Conservation (phyloP, 2,113 vertebrate genomes). For the Channa argus region DNA sequence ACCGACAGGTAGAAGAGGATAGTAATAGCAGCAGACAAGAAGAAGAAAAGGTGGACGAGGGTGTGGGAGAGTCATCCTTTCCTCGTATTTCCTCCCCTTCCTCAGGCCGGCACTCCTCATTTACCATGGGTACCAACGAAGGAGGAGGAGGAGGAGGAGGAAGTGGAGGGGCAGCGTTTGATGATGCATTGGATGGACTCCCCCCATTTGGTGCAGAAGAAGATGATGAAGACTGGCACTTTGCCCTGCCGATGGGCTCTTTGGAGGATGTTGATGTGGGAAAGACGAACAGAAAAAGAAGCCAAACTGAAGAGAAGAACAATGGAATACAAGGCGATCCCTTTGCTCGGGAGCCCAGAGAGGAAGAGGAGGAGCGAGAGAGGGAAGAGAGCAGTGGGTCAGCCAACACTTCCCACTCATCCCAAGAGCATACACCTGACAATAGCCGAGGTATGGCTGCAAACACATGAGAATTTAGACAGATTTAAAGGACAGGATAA, state of each 20-base stretch:
- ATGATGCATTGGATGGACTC: slow-evolving; percentile 71
- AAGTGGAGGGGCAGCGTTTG: slow-evolving; percentile 64
- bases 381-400: slow-evolving; percentile 54
- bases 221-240: slow-evolving; percentile 79
- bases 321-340: not conserved
- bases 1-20: slow-evolving; percentile 47
- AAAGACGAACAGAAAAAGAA: slow-evolving; percentile 30
- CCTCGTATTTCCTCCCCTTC: slow-evolving; percentile 29
- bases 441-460: slow-evolving; percentile 60
- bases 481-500: not conserved
- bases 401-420: slow-evolving; percentile 70
- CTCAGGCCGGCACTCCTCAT: slow-evolving; percentile 22
- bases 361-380: slow-evolving; percentile 22
- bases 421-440: slow-evolving; percentile 62
- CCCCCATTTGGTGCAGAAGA: slow-evolving; percentile 66
- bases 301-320: not conserved
- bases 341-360: slow-evolving; percentile 17
- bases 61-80: slow-evolving; percentile 16
- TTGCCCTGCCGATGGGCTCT: slow-evolving; percentile 61
- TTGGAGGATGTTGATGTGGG: slow-evolving; percentile 43
- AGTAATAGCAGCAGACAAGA: slow-evolving; percentile 59
- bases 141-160: slow-evolving; percentile 29
- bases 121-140: slow-evolving; percentile 41
- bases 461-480: not conserved
- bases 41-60: slow-evolving; percentile 59